These are phyloP conservation scores for Drosophila diplacantha DNA, from an alignment of 2,888 invertebrate species.

Conservation along the genomic window DNA sequence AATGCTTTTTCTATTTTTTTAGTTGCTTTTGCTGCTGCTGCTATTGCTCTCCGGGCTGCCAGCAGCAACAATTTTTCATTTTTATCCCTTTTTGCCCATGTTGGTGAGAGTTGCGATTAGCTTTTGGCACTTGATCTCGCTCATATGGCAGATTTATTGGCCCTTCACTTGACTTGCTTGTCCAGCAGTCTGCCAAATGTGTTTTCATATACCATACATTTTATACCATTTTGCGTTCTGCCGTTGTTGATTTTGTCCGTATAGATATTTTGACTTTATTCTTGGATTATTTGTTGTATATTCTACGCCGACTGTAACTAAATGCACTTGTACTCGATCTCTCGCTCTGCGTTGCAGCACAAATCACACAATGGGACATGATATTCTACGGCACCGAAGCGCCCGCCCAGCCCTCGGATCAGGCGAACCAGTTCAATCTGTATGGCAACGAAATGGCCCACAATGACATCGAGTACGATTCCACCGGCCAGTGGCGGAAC, in stretches of 20 bases:
- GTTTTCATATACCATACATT: conserved; percentile 38
- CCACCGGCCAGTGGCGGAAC: conserved; percentile 81
- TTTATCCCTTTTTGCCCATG: conserved; percentile 11
- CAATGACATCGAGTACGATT: conserved; percentile 81
- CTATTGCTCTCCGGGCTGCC: conserved; percentile 24
- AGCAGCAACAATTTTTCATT: conserved; percentile 56
- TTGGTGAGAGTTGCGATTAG: conserved; percentile 30
- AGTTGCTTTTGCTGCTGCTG: conserved; percentile 1
- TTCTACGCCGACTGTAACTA: conserved; percentile 16
- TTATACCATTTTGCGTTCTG: conserved; percentile 40
- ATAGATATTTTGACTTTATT: conserved; percentile 11
- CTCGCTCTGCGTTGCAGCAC: conserved; percentile 75
- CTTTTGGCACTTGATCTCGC: conserved; percentile 47
- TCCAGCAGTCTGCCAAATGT: conserved; percentile 39
- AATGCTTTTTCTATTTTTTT: conserved; percentile 17
- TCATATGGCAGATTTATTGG: conserved; percentile 62
- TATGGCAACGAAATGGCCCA: conserved; percentile 80
- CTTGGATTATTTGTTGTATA: neutral
- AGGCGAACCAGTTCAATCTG: conserved; percentile 58
- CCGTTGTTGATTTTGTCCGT: conserved; percentile 26
- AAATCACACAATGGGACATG: conserved; percentile 88
- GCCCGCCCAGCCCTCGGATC: conserved; percentile 80
- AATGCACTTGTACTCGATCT: conserved; percentile 7
- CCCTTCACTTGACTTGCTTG: conserved; percentile 39
- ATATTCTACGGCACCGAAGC: conserved; percentile 88